phyloP scores from a whole-genome alignment of 2,888 invertebrate species.

The Aporophyla lueneburgensis region DNA sequence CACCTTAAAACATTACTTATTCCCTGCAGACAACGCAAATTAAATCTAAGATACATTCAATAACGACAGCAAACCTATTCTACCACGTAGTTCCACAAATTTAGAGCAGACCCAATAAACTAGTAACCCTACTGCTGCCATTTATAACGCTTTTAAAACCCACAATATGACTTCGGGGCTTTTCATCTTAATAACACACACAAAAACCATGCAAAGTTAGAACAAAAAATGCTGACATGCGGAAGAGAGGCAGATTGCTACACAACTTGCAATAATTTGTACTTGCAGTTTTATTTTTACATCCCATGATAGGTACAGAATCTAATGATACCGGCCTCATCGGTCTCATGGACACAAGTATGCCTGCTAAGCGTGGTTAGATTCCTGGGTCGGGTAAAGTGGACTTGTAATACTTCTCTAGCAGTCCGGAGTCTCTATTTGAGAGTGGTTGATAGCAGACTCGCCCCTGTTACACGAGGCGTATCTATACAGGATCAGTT shows the following conservation, averaged over 20 bases:
- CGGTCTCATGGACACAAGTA: not conserved
- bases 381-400: not conserved
- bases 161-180: conserved; percentile 12
- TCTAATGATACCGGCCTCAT: not conserved
- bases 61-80: too few species aligned
- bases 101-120: not conserved
- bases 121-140: conserved; percentile 25
- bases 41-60: not conserved
- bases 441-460: not conserved
- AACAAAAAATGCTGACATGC: not conserved
- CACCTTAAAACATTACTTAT: not conserved
- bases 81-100: not conserved
- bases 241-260: not conserved
- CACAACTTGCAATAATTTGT: not conserved
- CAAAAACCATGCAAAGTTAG: not conserved
- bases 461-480: too few species aligned
- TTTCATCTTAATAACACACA: conserved; percentile 1
- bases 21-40: not conserved
- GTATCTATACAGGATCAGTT: too few species aligned
- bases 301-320: not conserved
- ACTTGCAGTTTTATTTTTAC: not conserved
- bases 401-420: not conserved
- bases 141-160: conserved; percentile 14
- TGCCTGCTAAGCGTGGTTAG: not conserved
- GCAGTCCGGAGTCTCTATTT: not conserved